Evolutionary conservation across 2,797 vertebrate genomes (phyloP), one percentile per base, ranked within the genome.

Genomic region (Diglossa cyanea): DNA sequence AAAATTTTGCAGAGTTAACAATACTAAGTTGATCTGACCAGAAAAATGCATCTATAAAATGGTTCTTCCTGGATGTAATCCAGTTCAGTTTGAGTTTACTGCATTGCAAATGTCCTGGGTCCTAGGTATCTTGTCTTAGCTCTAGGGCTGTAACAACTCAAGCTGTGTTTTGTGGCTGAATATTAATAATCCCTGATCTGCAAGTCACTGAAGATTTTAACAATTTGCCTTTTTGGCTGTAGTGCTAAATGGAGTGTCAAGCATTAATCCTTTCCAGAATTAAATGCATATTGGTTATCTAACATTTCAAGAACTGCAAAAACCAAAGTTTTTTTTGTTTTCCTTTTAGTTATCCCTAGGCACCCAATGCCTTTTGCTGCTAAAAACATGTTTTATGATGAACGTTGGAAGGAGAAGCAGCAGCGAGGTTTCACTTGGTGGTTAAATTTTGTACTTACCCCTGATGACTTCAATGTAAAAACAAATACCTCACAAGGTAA

Each of bases 341-440:
- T 86, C 61, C 6, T 7, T 61, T 87, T 94, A 99, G 99, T 95
- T 55, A 98, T 99, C 80, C 99, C 99, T 24, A 98, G 99, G 50
- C 99, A 99, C 78, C 99, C 99, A 2, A 98, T 99, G 98, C 99
- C 99, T 5, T 99, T 99, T 94, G 99, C 98, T 48, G 99, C 99
- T 58, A 99, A 99, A 96, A 99, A 99, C 93, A 98, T 99, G 98
- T 99, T 99, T 97, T 99, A 99, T 8, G 99, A 99, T 61, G 99
- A 99, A 71, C 98, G 99, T 18, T 99, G 99, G 99, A 98, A 99
- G 35, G 99, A 99, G 94, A 99, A 99, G 96, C 99, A 99, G 93
- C 98, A 99, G 84, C 97, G 98, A 30, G 99, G 98, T 24, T 99
- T 99, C 93, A 99, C 98, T 0, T 99, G 99, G 99, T 99, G 99